phyloP scores from a whole-genome alignment of 2,797 vertebrate genomes.

The Galaxias olidus region DNA sequence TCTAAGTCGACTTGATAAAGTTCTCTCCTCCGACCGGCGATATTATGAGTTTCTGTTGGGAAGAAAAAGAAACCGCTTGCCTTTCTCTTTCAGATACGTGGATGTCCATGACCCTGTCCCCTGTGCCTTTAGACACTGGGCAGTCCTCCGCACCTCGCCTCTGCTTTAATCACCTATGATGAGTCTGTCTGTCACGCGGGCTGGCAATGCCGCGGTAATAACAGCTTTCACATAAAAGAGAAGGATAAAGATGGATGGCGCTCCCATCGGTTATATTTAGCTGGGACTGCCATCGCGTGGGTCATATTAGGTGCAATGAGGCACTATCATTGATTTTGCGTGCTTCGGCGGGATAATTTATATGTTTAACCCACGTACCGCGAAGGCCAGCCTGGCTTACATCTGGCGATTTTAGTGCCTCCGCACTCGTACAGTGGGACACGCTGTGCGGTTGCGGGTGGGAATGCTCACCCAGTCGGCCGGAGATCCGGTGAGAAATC shows the following conservation, averaged over 20 bases:
- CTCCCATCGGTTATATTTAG: slow-evolving; percentile 56
- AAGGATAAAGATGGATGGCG: slow-evolving; percentile 53
- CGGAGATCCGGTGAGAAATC: slow-evolving; percentile 45
- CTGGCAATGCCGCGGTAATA: slow-evolving; percentile 54
- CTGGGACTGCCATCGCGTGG: slow-evolving; percentile 42
- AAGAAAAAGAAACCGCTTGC: slow-evolving; percentile 20
- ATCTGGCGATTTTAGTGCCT: slow-evolving; percentile 30
- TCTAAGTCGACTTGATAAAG: too few species aligned
- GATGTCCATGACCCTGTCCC: neutral
- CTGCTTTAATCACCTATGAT: slow-evolving; percentile 48
- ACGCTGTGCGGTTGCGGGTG: slow-evolving; percentile 16
- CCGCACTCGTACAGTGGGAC: slow-evolving; percentile 12
- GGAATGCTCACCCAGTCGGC: slow-evolving; percentile 35
- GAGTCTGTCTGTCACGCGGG: slow-evolving; percentile 38
- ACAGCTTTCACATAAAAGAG: slow-evolving; percentile 52
- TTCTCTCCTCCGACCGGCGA: neutral
- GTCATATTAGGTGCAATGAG: slow-evolving; percentile 56
- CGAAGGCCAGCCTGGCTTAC: slow-evolving; percentile 28
- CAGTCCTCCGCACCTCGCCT: slow-evolving; percentile 9
- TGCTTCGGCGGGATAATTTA: slow-evolving; percentile 53
- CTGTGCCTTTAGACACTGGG: neutral
- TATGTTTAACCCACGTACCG: slow-evolving; percentile 36
- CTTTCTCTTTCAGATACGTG: slow-evolving; percentile 26
- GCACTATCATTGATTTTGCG: slow-evolving; percentile 56
- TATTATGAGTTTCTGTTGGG: slow-evolving; percentile 51